phyloP scores from a whole-genome alignment of 2,888 invertebrate species.

The Dryobotodes eremita region DNA sequence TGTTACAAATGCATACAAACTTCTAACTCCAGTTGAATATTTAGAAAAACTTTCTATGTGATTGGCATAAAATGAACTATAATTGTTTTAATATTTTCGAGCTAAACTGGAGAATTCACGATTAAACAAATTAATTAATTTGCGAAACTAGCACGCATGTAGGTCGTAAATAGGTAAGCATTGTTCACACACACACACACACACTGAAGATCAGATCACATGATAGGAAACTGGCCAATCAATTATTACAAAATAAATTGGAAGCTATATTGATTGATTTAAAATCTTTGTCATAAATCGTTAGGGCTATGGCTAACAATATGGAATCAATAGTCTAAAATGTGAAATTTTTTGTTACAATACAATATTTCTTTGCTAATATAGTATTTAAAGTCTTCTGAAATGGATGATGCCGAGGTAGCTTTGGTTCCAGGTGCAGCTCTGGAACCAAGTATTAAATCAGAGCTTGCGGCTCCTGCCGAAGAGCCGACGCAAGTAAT shows the following conservation, averaged over 20 bases:
- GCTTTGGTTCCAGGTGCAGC: constrained; percentile 47
- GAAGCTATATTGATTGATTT: constrained; percentile 30
- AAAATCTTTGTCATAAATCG: constrained; percentile 71
- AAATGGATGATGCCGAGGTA: constrained; percentile 61
- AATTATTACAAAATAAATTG: constrained; percentile 11
- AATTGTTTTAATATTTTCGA: neutral
- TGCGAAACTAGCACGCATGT: neutral
- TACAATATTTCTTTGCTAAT: constrained; percentile 45
- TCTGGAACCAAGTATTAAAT: constrained; percentile 54
- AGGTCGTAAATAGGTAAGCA: neutral
- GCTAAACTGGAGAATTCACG: neutral
- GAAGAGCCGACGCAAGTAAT: constrained; percentile 13
- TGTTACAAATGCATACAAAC: neutral
- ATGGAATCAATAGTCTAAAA: constrained; percentile 62
- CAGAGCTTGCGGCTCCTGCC: constrained; percentile 17
- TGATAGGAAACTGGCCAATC: neutral
- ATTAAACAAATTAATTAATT: neutral
- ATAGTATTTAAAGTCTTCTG: constrained; percentile 41
- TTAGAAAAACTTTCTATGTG: neutral
- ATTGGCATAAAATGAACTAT: neutral
- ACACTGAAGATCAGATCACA: neutral
- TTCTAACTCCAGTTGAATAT: neutral
- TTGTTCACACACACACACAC: neutral
- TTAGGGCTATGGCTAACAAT: constrained; percentile 75
- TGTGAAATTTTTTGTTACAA: constrained; percentile 71